Percentiles rank a stretch among this genome's conserved stretches.
These are phyloP conservation scores for Chaenodraco wilsoni DNA, from an alignment of 2,797 vertebrate species.

Conservation along the genomic window DNA sequence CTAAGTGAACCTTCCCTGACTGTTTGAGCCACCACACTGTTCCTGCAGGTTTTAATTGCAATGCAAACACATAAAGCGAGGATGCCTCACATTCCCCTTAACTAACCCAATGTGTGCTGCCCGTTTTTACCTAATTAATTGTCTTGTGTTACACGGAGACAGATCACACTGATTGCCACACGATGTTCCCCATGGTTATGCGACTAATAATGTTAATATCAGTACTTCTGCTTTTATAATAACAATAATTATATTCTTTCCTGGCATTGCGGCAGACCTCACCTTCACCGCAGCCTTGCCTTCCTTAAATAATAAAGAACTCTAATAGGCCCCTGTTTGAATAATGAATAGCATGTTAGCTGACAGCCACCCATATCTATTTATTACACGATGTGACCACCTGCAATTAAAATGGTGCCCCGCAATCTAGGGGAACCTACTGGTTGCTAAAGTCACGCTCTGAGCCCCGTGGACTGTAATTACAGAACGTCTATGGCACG, in stretches of 20 bases:
- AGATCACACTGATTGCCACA: no score
- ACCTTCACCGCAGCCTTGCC: neutral
- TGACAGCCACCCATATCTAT: slow-evolving; percentile 41
- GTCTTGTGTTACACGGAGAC: neutral
- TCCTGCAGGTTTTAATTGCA: slow-evolving; percentile 32
- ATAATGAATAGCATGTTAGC: slow-evolving; percentile 45
- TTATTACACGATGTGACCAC: slow-evolving; percentile 45
- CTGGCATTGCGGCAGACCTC: neutral
- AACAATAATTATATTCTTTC: neutral
- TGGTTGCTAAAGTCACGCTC: slow-evolving; percentile 17
- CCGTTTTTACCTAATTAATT: slow-evolving; percentile 2
- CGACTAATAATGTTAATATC: no score
- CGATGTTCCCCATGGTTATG: no score
- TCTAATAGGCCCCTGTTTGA: slow-evolving; percentile 37
- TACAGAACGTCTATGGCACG: slow-evolving; percentile 18
- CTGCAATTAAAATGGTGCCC: slow-evolving; percentile 48
- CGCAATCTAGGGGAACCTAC: slow-evolving; percentile 21
- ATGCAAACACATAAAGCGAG: slow-evolving; percentile 39
- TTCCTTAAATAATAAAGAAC: slow-evolving; percentile 47
- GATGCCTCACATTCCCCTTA: neutral
- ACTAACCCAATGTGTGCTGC: neutral
- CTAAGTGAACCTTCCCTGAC: slow-evolving; percentile 31
- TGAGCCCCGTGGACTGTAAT: slow-evolving; percentile 49
- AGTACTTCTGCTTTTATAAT: no score
- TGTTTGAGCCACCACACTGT: neutral